Evolutionary conservation across 2,888 invertebrate species (phyloP).

Genomic region (Rhagium mordax): DNA sequence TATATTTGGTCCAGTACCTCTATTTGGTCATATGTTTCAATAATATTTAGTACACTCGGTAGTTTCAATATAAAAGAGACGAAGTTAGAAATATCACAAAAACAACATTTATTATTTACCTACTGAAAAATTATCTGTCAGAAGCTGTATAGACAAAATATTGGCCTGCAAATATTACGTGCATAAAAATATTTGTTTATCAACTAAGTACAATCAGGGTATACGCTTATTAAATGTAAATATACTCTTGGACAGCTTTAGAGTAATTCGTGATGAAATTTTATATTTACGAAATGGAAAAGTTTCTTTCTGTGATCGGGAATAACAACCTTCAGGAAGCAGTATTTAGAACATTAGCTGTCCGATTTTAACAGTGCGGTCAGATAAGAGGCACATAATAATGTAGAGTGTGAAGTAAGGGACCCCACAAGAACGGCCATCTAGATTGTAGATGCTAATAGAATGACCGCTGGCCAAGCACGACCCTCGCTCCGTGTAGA

Average conservation of each 20-base stretch:
- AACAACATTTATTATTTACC: no score
- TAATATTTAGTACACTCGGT: no score
- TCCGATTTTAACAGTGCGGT: constrained; percentile 56
- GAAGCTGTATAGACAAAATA: no score
- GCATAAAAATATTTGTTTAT: background rate
- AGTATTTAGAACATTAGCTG: constrained; percentile 51
- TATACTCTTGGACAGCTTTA: no score
- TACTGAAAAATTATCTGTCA: no score
- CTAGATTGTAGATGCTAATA: constrained; percentile 72
- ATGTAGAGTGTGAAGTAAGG: constrained; percentile 67
- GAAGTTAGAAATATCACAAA: no score
- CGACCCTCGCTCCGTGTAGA: constrained; percentile 60
- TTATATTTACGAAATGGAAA: background rate
- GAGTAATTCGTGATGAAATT: background rate
- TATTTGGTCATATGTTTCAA: no score
- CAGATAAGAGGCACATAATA: constrained; percentile 63
- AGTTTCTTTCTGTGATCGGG: background rate
- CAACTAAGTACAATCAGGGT: no score
- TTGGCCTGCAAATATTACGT: no score
- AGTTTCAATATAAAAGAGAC: no score
- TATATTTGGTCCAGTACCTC: no score
- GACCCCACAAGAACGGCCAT: constrained; percentile 69
- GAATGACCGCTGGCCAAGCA: constrained; percentile 69
- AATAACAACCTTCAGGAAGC: constrained; percentile 26
- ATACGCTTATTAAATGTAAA: no score